Conservation (phyloP, 2,113 vertebrate species). For the Hydropotes inermis region DNA sequence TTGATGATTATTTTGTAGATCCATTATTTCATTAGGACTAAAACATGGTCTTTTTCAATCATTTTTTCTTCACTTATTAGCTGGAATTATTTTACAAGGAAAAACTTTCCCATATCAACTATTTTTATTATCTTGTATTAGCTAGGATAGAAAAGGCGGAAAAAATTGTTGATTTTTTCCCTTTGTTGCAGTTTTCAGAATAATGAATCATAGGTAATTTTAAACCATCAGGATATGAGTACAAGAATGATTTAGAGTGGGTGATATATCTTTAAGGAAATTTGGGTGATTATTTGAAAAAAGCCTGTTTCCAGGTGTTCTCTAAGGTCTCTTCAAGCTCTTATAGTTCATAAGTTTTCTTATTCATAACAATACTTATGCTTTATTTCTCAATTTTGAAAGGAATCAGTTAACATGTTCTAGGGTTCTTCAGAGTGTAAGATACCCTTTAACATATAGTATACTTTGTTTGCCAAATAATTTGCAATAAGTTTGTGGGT, state of each 20-base stretch:
- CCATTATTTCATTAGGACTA: neutral
- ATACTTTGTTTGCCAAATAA: conserved; percentile 10
- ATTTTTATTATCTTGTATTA: neutral
- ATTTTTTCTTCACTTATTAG: conserved; percentile 26
- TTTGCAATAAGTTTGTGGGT: neutral
- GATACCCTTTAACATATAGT: neutral
- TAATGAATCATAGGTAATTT: neutral
- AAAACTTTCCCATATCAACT: neutral
- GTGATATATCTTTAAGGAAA: neutral
- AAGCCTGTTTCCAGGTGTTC: neutral
- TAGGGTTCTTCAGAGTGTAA: neutral
- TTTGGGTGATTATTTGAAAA: conserved; percentile 23
- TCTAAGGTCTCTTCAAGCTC: neutral
- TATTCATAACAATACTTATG: neutral
- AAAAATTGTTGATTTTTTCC: neutral
- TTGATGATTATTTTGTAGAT: neutral
- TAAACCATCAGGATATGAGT: neutral
- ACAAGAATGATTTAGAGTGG: neutral
- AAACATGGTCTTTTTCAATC: neutral
- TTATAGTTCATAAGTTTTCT: neutral
- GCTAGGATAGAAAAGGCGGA: neutral
- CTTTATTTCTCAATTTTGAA: neutral
- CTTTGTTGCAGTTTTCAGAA: neutral
- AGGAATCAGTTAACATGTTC: neutral
- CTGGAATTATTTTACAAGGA: neutral